Percentiles rank a stretch among this genome's conserved stretches.
Evolutionary conservation across 2,113 vertebrate species (phyloP).

Genomic region (Percina caprodes): DNA sequence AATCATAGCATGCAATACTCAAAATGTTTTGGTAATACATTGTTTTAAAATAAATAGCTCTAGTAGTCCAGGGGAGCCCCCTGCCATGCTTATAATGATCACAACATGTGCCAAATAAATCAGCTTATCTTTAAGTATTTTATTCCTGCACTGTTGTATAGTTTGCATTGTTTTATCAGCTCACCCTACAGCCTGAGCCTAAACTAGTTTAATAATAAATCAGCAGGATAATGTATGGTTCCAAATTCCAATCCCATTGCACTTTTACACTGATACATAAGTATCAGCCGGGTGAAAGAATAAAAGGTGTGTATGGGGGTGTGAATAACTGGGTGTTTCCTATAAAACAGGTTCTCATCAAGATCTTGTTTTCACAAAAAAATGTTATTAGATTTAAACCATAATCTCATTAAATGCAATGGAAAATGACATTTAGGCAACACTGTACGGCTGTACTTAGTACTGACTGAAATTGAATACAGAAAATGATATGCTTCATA

Average conservation of each 20-base stretch:
- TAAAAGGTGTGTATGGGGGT: constrained; percentile 28
- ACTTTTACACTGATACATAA: constrained; percentile 4
- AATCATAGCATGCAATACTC: neutral
- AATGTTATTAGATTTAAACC: constrained; percentile 1
- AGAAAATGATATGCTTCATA: neutral
- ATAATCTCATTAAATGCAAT: neutral
- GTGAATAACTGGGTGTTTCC: constrained; percentile 63
- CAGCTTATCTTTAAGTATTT: constrained; percentile 17
- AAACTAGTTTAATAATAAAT: constrained; percentile 13
- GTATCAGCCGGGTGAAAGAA: constrained; percentile 3
- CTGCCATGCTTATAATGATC: constrained; percentile 28
- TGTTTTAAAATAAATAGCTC: constrained; percentile 22
- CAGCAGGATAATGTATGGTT: neutral
- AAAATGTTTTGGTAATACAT: neutral
- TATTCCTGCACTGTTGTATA: constrained; percentile 1
- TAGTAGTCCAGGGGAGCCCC: neutral
- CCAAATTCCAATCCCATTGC: neutral
- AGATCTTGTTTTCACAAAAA: constrained; percentile 16
- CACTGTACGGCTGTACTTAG: neutral
- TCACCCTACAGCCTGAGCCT: neutral
- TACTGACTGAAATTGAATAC: neutral
- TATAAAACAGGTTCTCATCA: constrained; percentile 52
- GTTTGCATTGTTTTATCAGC: constrained; percentile 20
- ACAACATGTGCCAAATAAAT: constrained; percentile 26
- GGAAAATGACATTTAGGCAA: neutral